Conservation (phyloP, 2,888 invertebrate genomes). For the Sphaerophoria taeniata region DNA sequence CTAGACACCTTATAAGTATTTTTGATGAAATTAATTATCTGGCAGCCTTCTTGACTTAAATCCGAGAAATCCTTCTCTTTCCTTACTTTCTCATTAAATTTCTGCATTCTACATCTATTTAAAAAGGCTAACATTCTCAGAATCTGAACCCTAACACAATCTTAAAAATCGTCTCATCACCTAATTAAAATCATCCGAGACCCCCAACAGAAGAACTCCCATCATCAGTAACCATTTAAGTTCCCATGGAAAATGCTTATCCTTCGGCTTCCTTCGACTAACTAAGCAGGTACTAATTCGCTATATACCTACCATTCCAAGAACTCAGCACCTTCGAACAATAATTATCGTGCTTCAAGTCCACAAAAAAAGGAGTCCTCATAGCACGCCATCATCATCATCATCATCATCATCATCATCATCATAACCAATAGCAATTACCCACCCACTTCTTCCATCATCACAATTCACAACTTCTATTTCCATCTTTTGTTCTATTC, state of each 20-base stretch:
- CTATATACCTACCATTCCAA: neutral
- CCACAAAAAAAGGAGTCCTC: slow-evolving; percentile 28
- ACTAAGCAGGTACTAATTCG: no score
- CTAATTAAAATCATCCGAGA: slow-evolving; percentile 33
- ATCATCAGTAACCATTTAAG: neutral
- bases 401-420: slow-evolving; percentile 27
- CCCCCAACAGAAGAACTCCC: neutral
- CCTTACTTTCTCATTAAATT: slow-evolving; percentile 8
- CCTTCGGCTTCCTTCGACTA: neutral
- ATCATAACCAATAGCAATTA: slow-evolving; percentile 54
- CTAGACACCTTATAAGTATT: no score
- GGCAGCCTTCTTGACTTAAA: no score
- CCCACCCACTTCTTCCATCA: slow-evolving; percentile 36
- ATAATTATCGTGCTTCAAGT: slow-evolving; percentile 41
- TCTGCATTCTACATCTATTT: neutral
- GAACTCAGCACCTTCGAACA: slow-evolving; percentile 48
- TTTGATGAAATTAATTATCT: no score
- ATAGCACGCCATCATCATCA: slow-evolving; percentile 32
- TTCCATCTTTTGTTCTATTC: slow-evolving; percentile 1
- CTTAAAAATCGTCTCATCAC: slow-evolving; percentile 36
- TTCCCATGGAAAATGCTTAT: slow-evolving; percentile 7
- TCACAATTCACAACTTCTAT: slow-evolving; percentile 16
- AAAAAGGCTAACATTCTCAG: slow-evolving; percentile 21
- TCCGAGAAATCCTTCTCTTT: neutral
- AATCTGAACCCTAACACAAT: slow-evolving; percentile 33